Evolutionary conservation across 2,113 vertebrate species (phyloP), one percentile per base, ranked within the genome.

Genomic region (Stercorarius parasiticus): DNA sequence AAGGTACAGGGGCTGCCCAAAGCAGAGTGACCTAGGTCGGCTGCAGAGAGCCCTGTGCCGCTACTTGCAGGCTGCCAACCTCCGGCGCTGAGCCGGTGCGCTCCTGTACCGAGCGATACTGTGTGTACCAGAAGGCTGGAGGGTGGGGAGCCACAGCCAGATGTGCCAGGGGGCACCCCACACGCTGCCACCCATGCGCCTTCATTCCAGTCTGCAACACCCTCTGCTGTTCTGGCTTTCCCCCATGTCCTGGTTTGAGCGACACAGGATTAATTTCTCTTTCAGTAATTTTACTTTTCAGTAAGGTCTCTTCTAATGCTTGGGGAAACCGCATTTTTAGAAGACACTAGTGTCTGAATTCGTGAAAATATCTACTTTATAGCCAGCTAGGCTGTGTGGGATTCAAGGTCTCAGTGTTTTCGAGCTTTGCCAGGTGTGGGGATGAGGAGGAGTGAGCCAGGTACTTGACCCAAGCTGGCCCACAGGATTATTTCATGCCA

Each of bases 151-250:
- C 38, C n/a, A 1, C 12, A 55, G 53, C 30, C 65, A 15, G 65
- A 10, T 0, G 1, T 20, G 18, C 77, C 3, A 49, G 3, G 3
- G 50, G 52, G 16, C 71, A 45, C 52, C 18, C 80, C 5, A 5
- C 55, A 8, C 4, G 1, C 17, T 15, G 11, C 40, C 49, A 16
- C 69, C 2, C 0, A 1, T 5, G 38, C 1, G 4, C 22, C 20
- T 80, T 36, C 42, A 0, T 20, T 40, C 64, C 69, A 26, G 58
- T 0, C 71, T 58, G 71, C 62, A 52, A 80, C 58, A 88, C 30
- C 58, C 49, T 36, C 71, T 58, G 94, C 82, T 59, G 59, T 29
- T 26, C 21, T 16, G 47, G 80, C 72, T 90, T 64, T 50, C 29
- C 56, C 34, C 78, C 32, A 1, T 36, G 58, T 61, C 58, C n/a